Conservation (phyloP, 1,140 invertebrate species). For the Drosophila chauvacae region DNA sequence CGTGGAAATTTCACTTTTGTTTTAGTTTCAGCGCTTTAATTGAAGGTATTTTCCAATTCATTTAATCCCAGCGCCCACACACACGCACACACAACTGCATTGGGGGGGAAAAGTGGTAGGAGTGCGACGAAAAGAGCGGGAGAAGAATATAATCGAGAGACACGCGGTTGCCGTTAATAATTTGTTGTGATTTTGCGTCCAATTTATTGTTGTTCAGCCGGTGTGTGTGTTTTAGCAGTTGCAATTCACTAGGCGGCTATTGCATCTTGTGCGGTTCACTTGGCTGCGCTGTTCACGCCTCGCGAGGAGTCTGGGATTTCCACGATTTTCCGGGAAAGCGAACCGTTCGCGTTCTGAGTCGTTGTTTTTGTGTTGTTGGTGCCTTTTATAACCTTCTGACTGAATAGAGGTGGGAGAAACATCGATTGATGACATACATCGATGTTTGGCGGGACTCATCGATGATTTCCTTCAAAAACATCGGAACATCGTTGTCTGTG, state of each 20-base stretch:
- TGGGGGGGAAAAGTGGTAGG: neutral
- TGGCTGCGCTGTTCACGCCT: constrained; percentile 42
- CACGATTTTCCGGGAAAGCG: constrained; percentile 41
- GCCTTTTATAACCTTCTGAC: too few relatives aligned
- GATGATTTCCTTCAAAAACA: too few relatives aligned
- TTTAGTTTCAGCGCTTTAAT: constrained; percentile 42
- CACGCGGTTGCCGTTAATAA: constrained; percentile 29
- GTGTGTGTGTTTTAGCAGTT: constrained; percentile 14
- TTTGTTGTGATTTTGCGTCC: constrained; percentile 13
- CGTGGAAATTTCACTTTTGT: constrained; percentile 69
- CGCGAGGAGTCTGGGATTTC: constrained; percentile 29
- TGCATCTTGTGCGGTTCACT: constrained; percentile 29
- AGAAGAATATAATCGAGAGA: constrained; percentile 4
- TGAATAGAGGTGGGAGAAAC: too few relatives aligned
- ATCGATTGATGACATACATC: too few relatives aligned
- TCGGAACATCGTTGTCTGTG: too few relatives aligned
- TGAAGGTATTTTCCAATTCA: constrained; percentile 35
- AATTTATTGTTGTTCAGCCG: constrained; percentile 4
- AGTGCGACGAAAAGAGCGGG: constrained; percentile 33
- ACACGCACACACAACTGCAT: constrained; percentile 23
- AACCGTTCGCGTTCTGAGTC: constrained; percentile 49
- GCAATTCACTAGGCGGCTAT: constrained; percentile 25
- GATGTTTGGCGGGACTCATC: too few relatives aligned
- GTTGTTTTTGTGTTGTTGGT: too few relatives aligned
- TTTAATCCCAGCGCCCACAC: constrained; percentile 19